Base-by-base conservation (phyloP, 2,888 invertebrate genomes). In the Napeogenes inachia region DNA sequence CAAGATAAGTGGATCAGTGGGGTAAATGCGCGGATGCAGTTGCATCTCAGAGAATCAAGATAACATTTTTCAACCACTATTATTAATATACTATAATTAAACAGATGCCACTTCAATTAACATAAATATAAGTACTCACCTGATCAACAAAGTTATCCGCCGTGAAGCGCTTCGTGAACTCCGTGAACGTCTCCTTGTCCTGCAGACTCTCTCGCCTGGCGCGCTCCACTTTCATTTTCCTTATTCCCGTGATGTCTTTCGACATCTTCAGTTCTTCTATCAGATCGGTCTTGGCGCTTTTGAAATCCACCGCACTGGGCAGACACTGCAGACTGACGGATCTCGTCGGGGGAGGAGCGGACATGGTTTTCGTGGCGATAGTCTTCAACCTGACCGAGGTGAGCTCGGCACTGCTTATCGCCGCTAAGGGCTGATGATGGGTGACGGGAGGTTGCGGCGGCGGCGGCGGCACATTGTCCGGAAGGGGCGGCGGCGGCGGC, bases 261-360 rank as follows among this genome's bases (percentile, higher is more conserved):
- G 97, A 97, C 91, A 96, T 94, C 84, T 98, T 98, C 65, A 98
- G 87, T 79, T 98, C 98, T 56, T 97, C 97, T 68, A 98, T 98
- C 56, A 98, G 88, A 82, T 97, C 97, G 35, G 94, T 95, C 83
- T 96, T 97, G 68, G 93, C 95, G 58, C 93, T 92, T 73, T 94
- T 91, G 85, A 94, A 96, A 55, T 95, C 95, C 58, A 88, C 91
- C 66, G 92, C 90, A 63, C 92, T 93, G 61, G 94, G 92, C 47
- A 94, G 82, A 73, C 94, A 94, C 80, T 94, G 94, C 81, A 96
- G 91, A 75, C 95, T 95, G 75, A 95, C 93, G 73, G 95, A 95
- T 60, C 95, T 91, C 0, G 89, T 77, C 0, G 88, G 88, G 0
- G 86, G 84, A 6, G 95, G 95, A n/a, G 96, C 95, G n/a, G 96